A percentile compares a stretch with the other conserved stretches of the same genome.
Evolutionary conservation across 1,140 invertebrate genomes (phyloP).

Genomic region (Apis dorsata): DNA sequence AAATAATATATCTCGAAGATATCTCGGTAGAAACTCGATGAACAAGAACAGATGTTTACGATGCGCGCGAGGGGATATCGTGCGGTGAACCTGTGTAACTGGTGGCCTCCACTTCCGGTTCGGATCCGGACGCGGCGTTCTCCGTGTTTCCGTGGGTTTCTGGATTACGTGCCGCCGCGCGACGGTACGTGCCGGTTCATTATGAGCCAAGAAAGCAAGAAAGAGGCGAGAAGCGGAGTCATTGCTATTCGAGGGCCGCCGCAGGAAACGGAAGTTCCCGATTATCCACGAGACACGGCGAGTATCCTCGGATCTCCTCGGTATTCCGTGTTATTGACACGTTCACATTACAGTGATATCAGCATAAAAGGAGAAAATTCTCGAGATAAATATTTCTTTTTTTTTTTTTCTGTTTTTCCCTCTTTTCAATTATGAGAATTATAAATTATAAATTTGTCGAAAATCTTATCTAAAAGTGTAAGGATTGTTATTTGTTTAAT

Average conservation of each 20-base stretch:
- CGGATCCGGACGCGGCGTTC: neutral
- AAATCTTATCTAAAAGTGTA: too few species aligned
- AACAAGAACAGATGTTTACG: neutral
- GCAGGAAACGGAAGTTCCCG: constrained; percentile 72
- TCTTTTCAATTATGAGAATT: too few species aligned
- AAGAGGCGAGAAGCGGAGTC: constrained; percentile 60
- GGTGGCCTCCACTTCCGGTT: constrained; percentile 29
- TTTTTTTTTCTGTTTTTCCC: too few species aligned
- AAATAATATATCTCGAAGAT: neutral
- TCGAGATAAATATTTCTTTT: too few species aligned
- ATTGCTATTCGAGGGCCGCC: constrained; percentile 70
- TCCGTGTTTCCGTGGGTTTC: constrained; percentile 36
- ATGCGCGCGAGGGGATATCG: neutral
- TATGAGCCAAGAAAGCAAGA: constrained; percentile 40
- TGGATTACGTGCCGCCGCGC: constrained; percentile 30
- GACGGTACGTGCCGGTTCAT: constrained; percentile 7
- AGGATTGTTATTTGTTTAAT: too few species aligned
- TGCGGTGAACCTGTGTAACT: neutral
- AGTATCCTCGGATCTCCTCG: constrained; percentile 54
- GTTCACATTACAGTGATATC: neutral
- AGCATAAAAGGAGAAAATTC: neutral
- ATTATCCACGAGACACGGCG: constrained; percentile 66
- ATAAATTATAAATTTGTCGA: neutral
- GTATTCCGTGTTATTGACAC: constrained; percentile 35
- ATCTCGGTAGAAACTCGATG: neutral